Conservation (phyloP, 1,140 invertebrate genomes). For the Aphaenogaster floridana region DNA sequence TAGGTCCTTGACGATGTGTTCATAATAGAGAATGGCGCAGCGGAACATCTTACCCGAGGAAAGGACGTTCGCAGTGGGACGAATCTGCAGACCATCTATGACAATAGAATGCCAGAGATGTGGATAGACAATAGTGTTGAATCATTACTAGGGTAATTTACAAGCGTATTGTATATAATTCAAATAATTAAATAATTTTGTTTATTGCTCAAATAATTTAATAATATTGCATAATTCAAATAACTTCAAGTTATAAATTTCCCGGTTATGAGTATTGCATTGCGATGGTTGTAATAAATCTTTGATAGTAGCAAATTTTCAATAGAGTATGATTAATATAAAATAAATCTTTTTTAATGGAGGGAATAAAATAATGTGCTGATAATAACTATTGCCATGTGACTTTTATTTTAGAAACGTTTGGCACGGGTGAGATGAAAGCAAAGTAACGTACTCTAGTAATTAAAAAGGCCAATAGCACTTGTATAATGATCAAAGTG, state of each 20-base stretch:
- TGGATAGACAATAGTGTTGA: not conserved
- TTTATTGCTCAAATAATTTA: too few species aligned
- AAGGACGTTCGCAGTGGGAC: not conserved
- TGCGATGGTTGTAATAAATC: not conserved
- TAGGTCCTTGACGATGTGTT: conserved; percentile 10
- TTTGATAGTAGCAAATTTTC: not conserved
- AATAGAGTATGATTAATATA: not conserved
- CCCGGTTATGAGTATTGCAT: not conserved
- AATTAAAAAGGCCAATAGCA: conserved; percentile 76
- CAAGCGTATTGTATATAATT: not conserved
- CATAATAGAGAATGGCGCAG: conserved; percentile 14
- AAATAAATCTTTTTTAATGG: not conserved
- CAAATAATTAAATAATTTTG: too few species aligned
- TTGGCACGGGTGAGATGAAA: not conserved
- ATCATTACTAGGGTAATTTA: not conserved
- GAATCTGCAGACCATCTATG: not conserved
- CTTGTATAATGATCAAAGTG: conserved; percentile 77
- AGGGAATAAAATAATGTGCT: not conserved
- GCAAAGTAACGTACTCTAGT: conserved; percentile 72
- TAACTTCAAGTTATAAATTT: too few species aligned
- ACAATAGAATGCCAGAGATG: not conserved
- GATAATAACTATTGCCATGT: not conserved
- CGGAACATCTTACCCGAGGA: conserved; percentile 15
- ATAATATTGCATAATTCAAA: too few species aligned
- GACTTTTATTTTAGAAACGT: not conserved